phyloP scores from a whole-genome alignment of 2,888 invertebrate species.

The Meghimatium bilineatum region DNA sequence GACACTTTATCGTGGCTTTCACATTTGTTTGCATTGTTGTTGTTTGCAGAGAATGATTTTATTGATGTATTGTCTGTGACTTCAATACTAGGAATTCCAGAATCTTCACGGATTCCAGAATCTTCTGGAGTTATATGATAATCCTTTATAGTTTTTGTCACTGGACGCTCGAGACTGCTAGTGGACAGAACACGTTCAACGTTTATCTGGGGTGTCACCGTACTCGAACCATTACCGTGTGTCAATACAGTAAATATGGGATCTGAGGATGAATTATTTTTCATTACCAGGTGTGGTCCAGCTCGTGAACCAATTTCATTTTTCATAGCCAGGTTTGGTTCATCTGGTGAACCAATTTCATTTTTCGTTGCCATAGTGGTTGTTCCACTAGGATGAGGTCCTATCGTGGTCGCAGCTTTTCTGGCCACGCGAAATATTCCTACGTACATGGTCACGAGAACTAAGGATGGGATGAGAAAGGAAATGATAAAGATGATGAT shows the following conservation, averaged over 20 bases:
- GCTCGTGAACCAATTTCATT: not conserved
- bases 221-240: too few species aligned
- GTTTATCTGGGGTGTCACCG: not conserved
- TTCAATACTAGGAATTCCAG: not conserved
- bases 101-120: constrained; percentile 12
- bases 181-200: not conserved
- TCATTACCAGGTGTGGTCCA: not conserved
- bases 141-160: not conserved
- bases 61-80: not conserved
- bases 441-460: constrained; percentile 53
- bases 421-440: constrained; percentile 57
- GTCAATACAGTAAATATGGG: constrained; percentile 10
- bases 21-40: not conserved
- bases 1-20: not conserved
- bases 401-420: constrained; percentile 50
- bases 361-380: not conserved
- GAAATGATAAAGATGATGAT: constrained; percentile 46
- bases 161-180: not conserved
- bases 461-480: constrained; percentile 53
- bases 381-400: not conserved
- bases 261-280: not conserved
- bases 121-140: not conserved
- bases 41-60: not conserved
- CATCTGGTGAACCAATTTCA: not conserved
- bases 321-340: not conserved